Conservation (phyloP, 2,797 vertebrate species). For the Loriculus beryllinus region DNA sequence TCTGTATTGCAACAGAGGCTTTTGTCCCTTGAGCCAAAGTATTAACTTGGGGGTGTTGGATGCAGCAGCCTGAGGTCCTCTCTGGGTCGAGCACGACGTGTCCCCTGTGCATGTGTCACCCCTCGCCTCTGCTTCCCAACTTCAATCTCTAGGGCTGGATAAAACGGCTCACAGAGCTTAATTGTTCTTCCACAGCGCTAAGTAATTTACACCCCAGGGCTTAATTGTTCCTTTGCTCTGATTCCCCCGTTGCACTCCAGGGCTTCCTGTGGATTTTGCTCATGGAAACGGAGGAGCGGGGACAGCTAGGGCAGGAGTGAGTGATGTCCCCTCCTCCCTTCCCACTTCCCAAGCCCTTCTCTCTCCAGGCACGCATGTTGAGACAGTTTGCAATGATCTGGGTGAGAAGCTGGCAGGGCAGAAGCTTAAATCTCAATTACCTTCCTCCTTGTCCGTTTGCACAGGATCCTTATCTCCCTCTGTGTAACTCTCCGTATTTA, state of each 20-base stretch:
- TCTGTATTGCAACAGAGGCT: not conserved
- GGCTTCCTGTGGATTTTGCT: not conserved
- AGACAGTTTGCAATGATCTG: not conserved
- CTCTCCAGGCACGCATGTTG: not conserved
- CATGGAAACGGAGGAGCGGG: not conserved
- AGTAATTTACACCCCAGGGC: constrained; percentile 22
- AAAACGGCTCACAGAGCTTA: not conserved
- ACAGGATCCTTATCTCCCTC: constrained; percentile 12
- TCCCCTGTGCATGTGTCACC: not conserved
- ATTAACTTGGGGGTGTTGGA: not conserved
- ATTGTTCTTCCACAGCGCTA: not conserved
- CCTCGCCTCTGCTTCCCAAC: fast-evolving
- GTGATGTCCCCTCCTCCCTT: not conserved
- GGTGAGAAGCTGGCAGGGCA: constrained; percentile 32
- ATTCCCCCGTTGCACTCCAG: not conserved
- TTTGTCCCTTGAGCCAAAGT: not conserved
- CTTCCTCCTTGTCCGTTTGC: constrained; percentile 21
- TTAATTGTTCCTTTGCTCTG: not conserved
- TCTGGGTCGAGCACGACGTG: fast-evolving
- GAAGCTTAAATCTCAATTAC: constrained; percentile 29
- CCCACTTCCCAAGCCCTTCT: not conserved
- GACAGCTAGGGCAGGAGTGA: not conserved
- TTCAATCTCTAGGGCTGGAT: not conserved
- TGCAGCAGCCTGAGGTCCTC: not conserved
- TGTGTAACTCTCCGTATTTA: not conserved